A percentile compares a stretch with the other conserved stretches of the same genome.
These are phyloP conservation scores for Hydrochoerus hydrochaeris DNA, from an alignment of 2,113 vertebrate species.

Conservation along the genomic window DNA sequence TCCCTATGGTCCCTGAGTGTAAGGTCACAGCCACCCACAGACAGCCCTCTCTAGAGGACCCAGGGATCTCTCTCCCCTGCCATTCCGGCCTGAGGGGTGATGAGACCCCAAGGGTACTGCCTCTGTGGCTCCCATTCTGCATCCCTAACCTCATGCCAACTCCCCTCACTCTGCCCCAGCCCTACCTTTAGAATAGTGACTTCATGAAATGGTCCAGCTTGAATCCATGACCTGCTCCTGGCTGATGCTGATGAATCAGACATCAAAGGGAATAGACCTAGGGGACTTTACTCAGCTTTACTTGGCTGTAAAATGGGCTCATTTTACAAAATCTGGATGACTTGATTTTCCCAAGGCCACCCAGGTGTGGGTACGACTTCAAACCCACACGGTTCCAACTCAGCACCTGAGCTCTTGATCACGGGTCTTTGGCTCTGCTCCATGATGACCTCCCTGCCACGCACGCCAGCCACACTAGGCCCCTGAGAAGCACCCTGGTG, in stretches of 20 bases:
- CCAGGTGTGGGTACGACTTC: not conserved
- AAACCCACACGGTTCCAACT: not conserved
- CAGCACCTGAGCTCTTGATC: not conserved
- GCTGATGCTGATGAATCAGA: not conserved
- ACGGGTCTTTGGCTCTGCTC: too few relatives aligned
- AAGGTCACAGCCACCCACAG: not conserved
- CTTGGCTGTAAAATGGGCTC: not conserved
- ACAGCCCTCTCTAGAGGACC: not conserved
- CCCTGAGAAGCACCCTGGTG: not conserved
- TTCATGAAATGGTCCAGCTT: rapidly evolving
- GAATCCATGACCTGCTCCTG: too few relatives aligned
- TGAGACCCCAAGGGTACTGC: rapidly evolving
- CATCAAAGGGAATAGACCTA: not conserved
- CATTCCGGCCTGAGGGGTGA: not conserved
- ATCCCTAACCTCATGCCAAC: not conserved
- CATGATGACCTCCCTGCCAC: not conserved
- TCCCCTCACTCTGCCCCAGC: rapidly evolving
- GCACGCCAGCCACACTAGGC: too few relatives aligned
- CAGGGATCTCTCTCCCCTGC: too few relatives aligned
- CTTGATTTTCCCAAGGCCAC: not conserved
- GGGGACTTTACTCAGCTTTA: not conserved
- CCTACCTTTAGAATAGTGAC: not conserved
- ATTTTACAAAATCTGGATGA: too few relatives aligned
- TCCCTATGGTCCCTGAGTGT: not conserved
- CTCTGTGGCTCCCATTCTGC: not conserved